Base-by-base conservation (phyloP, 2,113 vertebrate genomes). In the Raja brachyura region DNA sequence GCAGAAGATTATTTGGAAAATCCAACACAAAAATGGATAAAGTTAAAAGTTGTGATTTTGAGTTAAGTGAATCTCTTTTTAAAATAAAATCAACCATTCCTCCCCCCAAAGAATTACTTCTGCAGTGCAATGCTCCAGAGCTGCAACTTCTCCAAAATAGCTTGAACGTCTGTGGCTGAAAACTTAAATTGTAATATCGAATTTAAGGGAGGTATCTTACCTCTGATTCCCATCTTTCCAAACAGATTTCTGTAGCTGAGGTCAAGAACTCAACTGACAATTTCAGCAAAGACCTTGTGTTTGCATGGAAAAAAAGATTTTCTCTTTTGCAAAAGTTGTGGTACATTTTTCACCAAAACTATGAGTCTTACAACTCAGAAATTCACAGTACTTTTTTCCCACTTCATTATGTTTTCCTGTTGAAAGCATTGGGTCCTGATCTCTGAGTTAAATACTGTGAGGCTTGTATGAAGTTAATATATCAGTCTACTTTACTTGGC, bases 241-340 rank as follows among this genome's bases (percentile, higher is more conserved):
- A 61, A 63, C 10, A 66, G 59, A n/a, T 88, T 88, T 88, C 83
- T 66, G 28, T 63, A n/a, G 28, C 28, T 88, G 59, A 88, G 83
- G 83, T 88, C 83, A 88, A 28, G 83, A 88, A 88, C 59, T 88
- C 83, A 66, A 66, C 83, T 88, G 83, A 88, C 7, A 11, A 88
- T 63, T 88, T 88, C 83, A 88, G 79, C 54, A 54, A 83, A 83
- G 83, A 63, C n/a, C 59, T 88, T 31, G 83, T 86, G 59, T 88
- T 63, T 88, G 28, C 9, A 28, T 56, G 79, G 63, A 5, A 88
- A 86, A 85, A 31, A 85, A 31, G 79, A 83, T 83, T 56, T 61
- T 86, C 56, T 63, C 13, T 88, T 66, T 88, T 88, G 83, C 63
- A 88, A 88, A 61, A 61, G 83, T 61, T 61, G 56, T 22, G 61